These are phyloP conservation scores for Hipparchia semele DNA, from an alignment of 2,888 invertebrate genomes.

Conservation along the genomic window DNA sequence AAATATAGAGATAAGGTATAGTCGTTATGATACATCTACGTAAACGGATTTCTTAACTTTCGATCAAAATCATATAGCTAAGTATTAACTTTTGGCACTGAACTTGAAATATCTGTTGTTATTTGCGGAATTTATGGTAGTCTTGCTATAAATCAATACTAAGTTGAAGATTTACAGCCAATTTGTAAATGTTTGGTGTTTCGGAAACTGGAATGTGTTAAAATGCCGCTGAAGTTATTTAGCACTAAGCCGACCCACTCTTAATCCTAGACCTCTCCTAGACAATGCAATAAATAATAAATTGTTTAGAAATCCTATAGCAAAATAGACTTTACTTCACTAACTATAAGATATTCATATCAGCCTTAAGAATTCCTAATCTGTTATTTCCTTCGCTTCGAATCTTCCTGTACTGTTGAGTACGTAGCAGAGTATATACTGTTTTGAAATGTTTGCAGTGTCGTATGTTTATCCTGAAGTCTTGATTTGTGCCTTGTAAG, in stretches of 20 bases:
- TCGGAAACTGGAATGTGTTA: neutral
- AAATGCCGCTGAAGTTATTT: constrained; percentile 40
- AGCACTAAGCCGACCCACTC: constrained; percentile 46
- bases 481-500: constrained; percentile 77
- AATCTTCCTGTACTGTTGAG: constrained; percentile 46
- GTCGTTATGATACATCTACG: neutral
- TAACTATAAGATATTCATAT: constrained; percentile 43
- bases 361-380: constrained; percentile 48
- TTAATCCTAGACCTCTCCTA: constrained; percentile 31
- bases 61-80: too few relatives aligned
- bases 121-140: neutral
- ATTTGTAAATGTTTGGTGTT: neutral
- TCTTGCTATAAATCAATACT: neutral
- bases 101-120: too few relatives aligned
- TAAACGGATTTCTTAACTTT: neutral
- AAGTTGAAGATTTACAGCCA: neutral
- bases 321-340: constrained; percentile 39
- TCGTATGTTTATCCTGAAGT: constrained; percentile 51
- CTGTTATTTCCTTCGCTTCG: constrained; percentile 46
- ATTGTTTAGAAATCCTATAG: constrained; percentile 33
- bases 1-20: neutral
- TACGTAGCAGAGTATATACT: constrained; percentile 46
- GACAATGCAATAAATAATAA: constrained; percentile 26
- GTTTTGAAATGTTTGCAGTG: constrained; percentile 44
- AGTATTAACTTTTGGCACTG: too few relatives aligned